A percentile compares a stretch with the other conserved stretches of the same genome.
phyloP scores from a whole-genome alignment of 2,797 vertebrate genomes.

The Esox lucius region DNA sequence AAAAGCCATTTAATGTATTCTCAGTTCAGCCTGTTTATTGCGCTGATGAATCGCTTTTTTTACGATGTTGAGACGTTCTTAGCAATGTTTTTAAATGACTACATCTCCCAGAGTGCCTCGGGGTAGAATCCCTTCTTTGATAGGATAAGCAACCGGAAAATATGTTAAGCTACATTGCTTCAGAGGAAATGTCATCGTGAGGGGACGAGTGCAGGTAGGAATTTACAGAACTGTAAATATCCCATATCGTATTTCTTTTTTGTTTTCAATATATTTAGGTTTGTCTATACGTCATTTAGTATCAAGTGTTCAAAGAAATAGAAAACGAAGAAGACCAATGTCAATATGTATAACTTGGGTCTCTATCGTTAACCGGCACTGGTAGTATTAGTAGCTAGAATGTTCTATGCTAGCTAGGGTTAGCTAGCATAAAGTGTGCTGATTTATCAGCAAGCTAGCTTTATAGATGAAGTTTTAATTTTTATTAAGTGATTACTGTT shows the following conservation, averaged over 20 bases:
- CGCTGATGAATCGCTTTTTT: too few species aligned
- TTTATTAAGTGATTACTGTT: too few species aligned
- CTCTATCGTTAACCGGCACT: not conserved
- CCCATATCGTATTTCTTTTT: not conserved
- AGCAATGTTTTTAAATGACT: not conserved
- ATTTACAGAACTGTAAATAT: not conserved
- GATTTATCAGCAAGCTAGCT: not conserved
- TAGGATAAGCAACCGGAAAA: constrained; percentile 4
- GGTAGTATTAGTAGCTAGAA: not conserved
- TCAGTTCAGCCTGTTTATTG: too few species aligned
- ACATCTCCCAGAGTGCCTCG: not conserved
- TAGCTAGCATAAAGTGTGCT: not conserved
- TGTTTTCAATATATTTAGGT: not conserved
- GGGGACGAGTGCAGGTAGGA: not conserved
- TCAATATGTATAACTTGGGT: not conserved
- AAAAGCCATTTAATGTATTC: too few species aligned
- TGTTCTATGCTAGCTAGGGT: not conserved
- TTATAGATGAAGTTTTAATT: not conserved
- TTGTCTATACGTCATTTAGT: not conserved
- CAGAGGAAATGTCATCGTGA: not conserved
- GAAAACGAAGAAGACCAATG: not conserved
- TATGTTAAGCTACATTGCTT: too few species aligned
- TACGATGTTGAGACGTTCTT: too few species aligned
- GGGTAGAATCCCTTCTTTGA: not conserved
- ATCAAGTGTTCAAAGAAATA: not conserved